These are phyloP conservation scores for Dinomys branickii DNA, from an alignment of 2,113 vertebrate genomes.

Conservation along the genomic window DNA sequence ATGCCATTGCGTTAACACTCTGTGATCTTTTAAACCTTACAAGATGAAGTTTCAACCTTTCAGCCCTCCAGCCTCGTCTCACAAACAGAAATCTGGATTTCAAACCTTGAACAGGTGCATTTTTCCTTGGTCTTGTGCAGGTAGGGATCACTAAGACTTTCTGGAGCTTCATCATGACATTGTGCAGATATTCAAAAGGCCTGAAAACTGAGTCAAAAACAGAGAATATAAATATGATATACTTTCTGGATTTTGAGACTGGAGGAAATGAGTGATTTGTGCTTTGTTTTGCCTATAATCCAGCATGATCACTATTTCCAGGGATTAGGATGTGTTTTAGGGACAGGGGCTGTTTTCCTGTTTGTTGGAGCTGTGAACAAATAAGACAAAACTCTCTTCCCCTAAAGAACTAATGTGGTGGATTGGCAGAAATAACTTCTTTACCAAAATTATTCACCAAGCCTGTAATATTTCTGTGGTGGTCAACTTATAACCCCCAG, in stretches of 20 bases:
- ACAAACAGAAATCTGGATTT: not conserved
- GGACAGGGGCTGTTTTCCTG: not conserved
- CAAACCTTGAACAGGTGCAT: not conserved
- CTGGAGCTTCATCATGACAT: not conserved
- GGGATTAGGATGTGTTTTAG: not conserved
- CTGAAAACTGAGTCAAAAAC: not conserved
- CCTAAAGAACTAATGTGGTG: not conserved
- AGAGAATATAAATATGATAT: not conserved
- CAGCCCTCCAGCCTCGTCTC: not conserved
- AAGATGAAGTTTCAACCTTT: not conserved
- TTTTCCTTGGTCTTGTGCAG: not conserved
- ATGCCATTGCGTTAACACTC: not conserved
- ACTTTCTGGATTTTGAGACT: not conserved
- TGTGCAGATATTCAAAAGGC: not conserved
- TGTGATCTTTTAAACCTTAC: not conserved
- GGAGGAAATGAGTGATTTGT: not conserved
- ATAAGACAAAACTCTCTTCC: not conserved
- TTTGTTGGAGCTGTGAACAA: not conserved
- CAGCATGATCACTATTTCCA: not conserved
- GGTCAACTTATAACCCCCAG: no score
- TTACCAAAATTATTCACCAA: no score
- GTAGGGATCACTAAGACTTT: not conserved
- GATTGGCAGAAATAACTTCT: no score
- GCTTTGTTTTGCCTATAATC: not conserved
- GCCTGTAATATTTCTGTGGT: no score